Evolutionary conservation across 1,140 invertebrate species (phyloP).

Genomic region (Euwallacea similis): DNA sequence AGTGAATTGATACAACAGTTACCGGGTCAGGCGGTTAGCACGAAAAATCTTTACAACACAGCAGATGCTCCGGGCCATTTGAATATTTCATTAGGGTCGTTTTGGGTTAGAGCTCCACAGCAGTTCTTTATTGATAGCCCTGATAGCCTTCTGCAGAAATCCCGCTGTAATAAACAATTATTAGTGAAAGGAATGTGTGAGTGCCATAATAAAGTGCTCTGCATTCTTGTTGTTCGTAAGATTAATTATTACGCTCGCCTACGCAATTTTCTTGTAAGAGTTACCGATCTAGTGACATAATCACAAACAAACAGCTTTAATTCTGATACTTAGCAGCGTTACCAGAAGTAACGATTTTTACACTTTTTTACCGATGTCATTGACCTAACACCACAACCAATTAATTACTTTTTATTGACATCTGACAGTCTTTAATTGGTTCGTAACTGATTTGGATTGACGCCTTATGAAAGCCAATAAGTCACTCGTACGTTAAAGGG

Average conservation of each 20-base stretch:
- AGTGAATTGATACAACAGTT: background rate
- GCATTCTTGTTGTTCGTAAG: slow-evolving; percentile 6
- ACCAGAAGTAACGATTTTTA: too few relatives aligned
- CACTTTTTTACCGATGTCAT: too few relatives aligned
- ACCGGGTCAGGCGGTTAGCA: slow-evolving; percentile 2
- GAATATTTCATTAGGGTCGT: background rate
- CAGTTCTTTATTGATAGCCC: background rate
- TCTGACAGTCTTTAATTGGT: too few relatives aligned
- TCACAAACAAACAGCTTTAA: too few relatives aligned
- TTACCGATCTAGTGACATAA: too few relatives aligned
- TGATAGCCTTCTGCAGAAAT: too few relatives aligned
- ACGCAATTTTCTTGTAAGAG: background rate
- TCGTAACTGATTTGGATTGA: too few relatives aligned
- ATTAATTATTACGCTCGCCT: slow-evolving; percentile 3
- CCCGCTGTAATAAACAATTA: background rate
- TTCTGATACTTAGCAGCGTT: too few relatives aligned
- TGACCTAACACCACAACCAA: too few relatives aligned
- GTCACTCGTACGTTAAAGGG: too few relatives aligned
- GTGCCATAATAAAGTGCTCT: background rate
- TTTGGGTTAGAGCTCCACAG: background rate
- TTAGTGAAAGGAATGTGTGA: slow-evolving; percentile 20
- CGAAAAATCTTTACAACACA: slow-evolving; percentile 1
- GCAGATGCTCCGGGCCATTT: background rate
- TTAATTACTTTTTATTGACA: too few relatives aligned
- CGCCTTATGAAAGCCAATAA: too few relatives aligned